Evolutionary conservation across 2,797 vertebrate species (phyloP).

Genomic region (Falco biarmicus): DNA sequence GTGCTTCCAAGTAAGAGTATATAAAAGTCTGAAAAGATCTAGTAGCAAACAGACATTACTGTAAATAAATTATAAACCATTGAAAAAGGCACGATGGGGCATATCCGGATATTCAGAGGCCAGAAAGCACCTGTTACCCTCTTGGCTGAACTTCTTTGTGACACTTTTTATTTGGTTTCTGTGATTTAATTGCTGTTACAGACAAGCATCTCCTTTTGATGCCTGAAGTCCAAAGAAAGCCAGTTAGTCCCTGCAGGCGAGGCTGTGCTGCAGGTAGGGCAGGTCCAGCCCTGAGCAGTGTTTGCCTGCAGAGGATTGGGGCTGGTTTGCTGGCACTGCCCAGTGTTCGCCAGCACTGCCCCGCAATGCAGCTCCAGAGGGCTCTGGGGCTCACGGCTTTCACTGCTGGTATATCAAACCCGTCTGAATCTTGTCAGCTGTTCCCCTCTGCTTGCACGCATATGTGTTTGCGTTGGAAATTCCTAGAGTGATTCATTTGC

Average conservation of each 20-base stretch:
- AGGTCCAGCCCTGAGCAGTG: fast-evolving
- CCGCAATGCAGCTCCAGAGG: not conserved
- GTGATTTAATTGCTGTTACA: not conserved
- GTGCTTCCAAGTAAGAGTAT: not conserved
- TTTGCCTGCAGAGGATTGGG: not conserved
- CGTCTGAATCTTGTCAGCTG: not conserved
- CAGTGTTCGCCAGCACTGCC: fast-evolving
- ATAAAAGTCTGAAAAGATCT: not conserved
- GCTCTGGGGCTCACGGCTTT: not conserved
- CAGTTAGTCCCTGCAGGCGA: not conserved
- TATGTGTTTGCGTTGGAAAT: fast-evolving
- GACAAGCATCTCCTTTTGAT: not conserved
- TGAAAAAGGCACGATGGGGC: not conserved
- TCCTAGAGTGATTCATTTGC: fast-evolving
- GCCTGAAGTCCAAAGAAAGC: not conserved
- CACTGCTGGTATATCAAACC: fast-evolving
- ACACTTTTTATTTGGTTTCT: not conserved
- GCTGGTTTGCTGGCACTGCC: not conserved
- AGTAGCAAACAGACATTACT: not conserved
- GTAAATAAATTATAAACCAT: not conserved
- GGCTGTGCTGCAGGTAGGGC: not conserved
- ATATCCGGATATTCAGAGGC: not conserved
- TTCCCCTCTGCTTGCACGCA: fast-evolving
- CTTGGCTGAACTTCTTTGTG: not conserved
- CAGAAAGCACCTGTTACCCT: not conserved